Base-by-base conservation (phyloP, 2,888 invertebrate genomes). In the Lomographa bimaculata region DNA sequence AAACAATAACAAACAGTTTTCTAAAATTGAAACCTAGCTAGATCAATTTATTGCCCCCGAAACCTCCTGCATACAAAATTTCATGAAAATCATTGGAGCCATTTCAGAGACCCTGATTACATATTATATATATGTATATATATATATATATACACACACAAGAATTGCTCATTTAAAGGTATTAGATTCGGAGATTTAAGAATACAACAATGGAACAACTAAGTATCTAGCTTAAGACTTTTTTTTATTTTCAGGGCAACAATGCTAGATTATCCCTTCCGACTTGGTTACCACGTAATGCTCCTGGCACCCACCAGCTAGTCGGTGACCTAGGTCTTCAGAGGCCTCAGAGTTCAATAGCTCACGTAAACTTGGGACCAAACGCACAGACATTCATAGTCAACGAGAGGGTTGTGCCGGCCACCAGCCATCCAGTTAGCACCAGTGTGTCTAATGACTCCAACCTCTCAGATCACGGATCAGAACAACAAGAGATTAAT, bases 291-390 rank as follows among this genome's bases (percentile, higher is more conserved):
- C 89, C 87, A 2, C 67, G 87, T 8, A 82, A 72, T 35, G 65
- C 77, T 5, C 81, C 89, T 19, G 78, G 71, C 1, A 74, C 85
- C 8, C 76, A 79, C 33, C 81, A 81, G 46, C 44, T 67, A 2
- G 60, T 68, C 12, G 87, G 35, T 10, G 41, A 85, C 18, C 42
- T 60, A 5, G 68, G 69, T 1, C 23, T 67, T 14, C 85, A 78
- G 50, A 57, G 86, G 34, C 84, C 84, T 6, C 82, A 89, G 52
- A 85, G 83, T 54, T 85, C 89, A 17, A 78, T 87, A 57, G 79
- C 89, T 9, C 79, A 82, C 50, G 71, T 89, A 18, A 76, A 79
- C 57, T 54, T 79, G 18, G 77, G 78, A 23, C 70, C 77, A 1
- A 55, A 60, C 46, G 53, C 78, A 45, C 70, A 77, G 54, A 71